Percentiles rank a stretch among this genome's conserved stretches.
Evolutionary conservation across 2,113 vertebrate genomes (phyloP).

Genomic region (Xenotilapia leptura): DNA sequence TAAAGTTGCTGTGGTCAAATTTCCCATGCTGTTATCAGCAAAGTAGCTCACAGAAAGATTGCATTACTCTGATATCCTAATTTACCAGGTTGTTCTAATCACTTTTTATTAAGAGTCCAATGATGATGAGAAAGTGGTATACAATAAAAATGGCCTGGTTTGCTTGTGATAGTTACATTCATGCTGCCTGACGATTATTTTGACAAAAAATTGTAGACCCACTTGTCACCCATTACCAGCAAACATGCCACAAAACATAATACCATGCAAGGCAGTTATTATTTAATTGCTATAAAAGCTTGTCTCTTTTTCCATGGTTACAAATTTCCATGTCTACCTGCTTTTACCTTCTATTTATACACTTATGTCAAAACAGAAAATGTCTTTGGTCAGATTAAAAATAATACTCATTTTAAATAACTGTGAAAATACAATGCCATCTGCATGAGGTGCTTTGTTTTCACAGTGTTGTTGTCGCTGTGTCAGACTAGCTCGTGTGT

Average conservation of each 20-base stretch:
- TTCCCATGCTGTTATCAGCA: slow-evolving; percentile 18
- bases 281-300: neutral
- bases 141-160: neutral
- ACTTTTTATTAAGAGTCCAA: neutral
- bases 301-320: neutral
- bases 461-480: neutral
- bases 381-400: neutral
- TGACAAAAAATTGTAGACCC: neutral
- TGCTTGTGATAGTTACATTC: neutral
- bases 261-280: neutral
- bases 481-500: neutral
- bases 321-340: neutral
- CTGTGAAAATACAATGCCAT: neutral
- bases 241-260: neutral
- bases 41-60: slow-evolving; percentile 2
- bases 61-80: slow-evolving; percentile 3
- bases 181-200: neutral
- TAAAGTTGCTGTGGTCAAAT: slow-evolving; percentile 45
- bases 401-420: neutral
- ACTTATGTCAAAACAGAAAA: neutral
- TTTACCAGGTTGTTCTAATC: neutral
- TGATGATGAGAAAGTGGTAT: neutral
- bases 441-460: neutral
- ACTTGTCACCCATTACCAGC: neutral
- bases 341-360: neutral